A percentile compares a stretch with the other conserved stretches of the same genome.
phyloP scores from a whole-genome alignment of 2,113 vertebrate species.

The Prinia subflava region DNA sequence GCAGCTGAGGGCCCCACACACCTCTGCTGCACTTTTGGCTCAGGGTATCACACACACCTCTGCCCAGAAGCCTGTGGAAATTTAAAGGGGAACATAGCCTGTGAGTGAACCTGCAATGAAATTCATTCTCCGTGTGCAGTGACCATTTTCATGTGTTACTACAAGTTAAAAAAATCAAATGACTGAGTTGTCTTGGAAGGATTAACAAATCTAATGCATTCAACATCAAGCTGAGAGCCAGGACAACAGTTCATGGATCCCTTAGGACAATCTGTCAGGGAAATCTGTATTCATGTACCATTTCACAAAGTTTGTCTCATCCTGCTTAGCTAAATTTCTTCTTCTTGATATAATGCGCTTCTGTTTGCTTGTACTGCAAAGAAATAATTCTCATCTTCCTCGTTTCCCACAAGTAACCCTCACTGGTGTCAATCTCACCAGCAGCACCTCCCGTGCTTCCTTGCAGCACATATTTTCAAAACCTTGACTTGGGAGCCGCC shows the following conservation, averaged over 20 bases:
- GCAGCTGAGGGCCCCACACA: not conserved
- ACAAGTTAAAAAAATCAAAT: not conserved
- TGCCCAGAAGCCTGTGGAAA: not conserved
- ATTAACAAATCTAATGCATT: not conserved
- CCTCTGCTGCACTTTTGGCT: not conserved
- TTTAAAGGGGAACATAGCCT: not conserved
- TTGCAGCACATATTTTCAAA: rapidly evolving
- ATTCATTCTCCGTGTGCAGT: not conserved
- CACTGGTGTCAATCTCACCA: not conserved
- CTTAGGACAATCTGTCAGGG: not conserved
- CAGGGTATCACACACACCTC: rapidly evolving
- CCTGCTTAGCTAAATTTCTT: not conserved
- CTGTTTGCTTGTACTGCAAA: not conserved
- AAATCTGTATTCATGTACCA: not conserved
- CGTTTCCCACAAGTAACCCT: not conserved
- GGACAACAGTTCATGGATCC: not conserved
- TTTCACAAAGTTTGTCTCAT: not conserved
- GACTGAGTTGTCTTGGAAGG: not conserved
- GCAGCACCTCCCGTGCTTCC: not conserved
- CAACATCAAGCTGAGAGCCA: not conserved
- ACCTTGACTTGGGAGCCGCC: rapidly evolving
- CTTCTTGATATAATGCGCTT: not conserved
- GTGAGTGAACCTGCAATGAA: not conserved
- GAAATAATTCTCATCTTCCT: not conserved
- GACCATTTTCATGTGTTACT: not conserved